These are phyloP conservation scores for Thamnophis sirtalis DNA, from an alignment of 2,113 vertebrate species.

Conservation along the genomic window DNA sequence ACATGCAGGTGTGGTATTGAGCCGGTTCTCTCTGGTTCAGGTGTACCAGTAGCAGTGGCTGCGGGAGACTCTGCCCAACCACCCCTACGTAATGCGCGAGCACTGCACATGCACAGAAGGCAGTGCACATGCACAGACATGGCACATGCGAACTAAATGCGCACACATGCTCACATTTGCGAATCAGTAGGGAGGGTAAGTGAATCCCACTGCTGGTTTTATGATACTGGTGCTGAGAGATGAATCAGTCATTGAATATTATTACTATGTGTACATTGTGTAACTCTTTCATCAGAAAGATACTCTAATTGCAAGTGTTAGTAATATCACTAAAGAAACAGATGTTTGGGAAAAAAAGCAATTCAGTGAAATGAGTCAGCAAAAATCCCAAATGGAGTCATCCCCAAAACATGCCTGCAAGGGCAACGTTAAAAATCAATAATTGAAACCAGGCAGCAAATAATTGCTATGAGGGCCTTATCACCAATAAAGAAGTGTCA, in stretches of 20 bases:
- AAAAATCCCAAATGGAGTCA: neutral
- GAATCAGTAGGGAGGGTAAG: no score
- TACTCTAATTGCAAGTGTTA: neutral
- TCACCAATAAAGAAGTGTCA: neutral
- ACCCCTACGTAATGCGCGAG: no score
- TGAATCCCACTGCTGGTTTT: no score
- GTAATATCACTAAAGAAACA: slow-evolving; percentile 1
- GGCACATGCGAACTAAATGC: no score
- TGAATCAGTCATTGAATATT: neutral
- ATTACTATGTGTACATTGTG: neutral
- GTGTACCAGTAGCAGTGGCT: no score
- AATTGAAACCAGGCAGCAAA: slow-evolving; percentile 15
- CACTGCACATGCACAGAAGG: no score
- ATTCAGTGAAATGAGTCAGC: slow-evolving; percentile 4
- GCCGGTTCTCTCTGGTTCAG: no score
- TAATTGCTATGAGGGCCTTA: neutral
- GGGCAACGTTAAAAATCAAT: slow-evolving; percentile 5
- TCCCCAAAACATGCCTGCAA: neutral
- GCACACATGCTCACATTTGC: no score
- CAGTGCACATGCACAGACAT: no score
- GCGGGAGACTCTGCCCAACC: no score
- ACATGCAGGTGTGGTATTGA: no score
- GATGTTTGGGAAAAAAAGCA: neutral
- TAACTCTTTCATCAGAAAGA: neutral
- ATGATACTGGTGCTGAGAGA: neutral